Base-by-base conservation (phyloP, 2,797 vertebrate species). In the Anguilla anguilla region DNA sequence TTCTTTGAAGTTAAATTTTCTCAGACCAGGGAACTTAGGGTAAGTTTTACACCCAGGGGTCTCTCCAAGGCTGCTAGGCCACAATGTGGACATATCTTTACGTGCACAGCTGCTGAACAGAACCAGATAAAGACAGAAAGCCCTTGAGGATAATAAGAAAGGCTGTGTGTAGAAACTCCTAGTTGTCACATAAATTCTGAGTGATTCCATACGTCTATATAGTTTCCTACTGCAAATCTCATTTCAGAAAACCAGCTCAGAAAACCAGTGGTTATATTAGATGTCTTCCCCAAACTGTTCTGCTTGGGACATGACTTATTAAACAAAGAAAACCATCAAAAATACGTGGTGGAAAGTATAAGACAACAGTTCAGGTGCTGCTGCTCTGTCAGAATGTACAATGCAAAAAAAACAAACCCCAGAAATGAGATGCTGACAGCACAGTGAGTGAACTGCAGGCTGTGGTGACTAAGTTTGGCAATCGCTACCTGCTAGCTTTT, bases 391-490 rank as follows among this genome's bases (percentile, higher is more conserved):
- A 28, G 49, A 49, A n/a, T 53, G 61, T 25, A n/a, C 59, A 57
- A 79, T 69, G 64, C 77, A 55, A 77, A 35, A 83, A 46, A 83
- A 82, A 86, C 64, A 67, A 67, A 59, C 72, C 88, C 86, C 67
- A 81, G 46, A 87, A 82, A 85, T 64, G 67, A 69, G 69, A 86
- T 82, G 86, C 92, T 94, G 93, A 94, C 92, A 91, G 94, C 91
- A 93, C 90, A 86, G 90, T 87, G 89, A 88, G 89, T 92, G 90
- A 86, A 69, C 88, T 87, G 91, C 91, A 83, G 43, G 69, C 89
- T 92, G 91, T 93, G 92, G 95, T 96, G 95, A 96, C 95, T 96
- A 96, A 96, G 95, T 96, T 95, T 95, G 95, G 95, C 94, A 94
- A 93, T 93, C 91, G 88, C 91, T 96, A 96, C 95, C 94, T 96